Percentiles rank a stretch among this genome's conserved stretches.
Evolutionary conservation across 2,888 invertebrate species (phyloP).

Genomic region (Aphodius sticticus): DNA sequence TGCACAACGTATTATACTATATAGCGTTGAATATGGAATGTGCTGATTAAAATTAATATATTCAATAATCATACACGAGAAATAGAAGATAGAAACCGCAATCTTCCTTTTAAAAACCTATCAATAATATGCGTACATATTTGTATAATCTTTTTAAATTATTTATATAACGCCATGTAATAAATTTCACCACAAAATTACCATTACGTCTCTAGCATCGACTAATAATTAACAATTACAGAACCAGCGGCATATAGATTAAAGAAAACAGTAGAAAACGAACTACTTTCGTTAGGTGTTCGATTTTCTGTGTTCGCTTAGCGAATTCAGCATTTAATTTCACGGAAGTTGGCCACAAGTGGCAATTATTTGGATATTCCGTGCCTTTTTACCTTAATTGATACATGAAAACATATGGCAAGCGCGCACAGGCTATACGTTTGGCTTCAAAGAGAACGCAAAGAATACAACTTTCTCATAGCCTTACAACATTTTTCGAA

Average conservation of each 20-base stretch:
- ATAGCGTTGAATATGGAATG: background rate
- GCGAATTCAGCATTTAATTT: background rate
- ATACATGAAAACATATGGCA: background rate
- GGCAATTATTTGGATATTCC: background rate
- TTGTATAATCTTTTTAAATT: too few relatives aligned
- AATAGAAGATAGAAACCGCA: background rate
- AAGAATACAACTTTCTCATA: background rate
- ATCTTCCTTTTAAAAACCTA: constrained; percentile 10
- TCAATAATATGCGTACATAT: too few relatives aligned
- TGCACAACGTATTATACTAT: background rate
- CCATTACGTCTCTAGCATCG: background rate
- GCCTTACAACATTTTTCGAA: background rate
- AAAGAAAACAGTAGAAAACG: background rate
- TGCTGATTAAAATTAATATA: background rate
- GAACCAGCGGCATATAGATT: background rate
- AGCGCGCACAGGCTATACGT: background rate
- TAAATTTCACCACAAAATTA: background rate
- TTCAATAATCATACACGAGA: background rate
- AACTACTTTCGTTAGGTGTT: background rate
- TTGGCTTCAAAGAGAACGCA: background rate
- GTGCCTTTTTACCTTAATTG: background rate
- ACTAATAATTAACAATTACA: background rate
- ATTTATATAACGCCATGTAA: background rate
- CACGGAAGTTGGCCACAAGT: background rate
- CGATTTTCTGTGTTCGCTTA: background rate